Percentiles rank a stretch among this genome's conserved stretches.
These are phyloP conservation scores for Coendou prehensilis DNA, from an alignment of 2,797 vertebrate species.

Conservation along the genomic window DNA sequence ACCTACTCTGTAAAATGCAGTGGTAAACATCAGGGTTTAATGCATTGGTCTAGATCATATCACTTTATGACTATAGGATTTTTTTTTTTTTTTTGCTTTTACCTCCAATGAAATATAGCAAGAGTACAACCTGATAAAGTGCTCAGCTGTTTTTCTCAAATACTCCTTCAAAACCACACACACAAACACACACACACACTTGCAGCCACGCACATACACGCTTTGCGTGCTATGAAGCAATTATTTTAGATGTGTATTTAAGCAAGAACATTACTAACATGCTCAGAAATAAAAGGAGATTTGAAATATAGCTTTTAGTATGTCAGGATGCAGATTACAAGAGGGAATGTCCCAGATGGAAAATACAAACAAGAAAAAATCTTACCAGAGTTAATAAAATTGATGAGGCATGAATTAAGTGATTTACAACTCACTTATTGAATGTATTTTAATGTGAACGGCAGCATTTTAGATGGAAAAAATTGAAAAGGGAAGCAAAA, in stretches of 20 bases:
- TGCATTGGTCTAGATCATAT: conserved; percentile 76
- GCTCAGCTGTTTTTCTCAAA: conserved; percentile 57
- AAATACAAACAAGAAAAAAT: neutral
- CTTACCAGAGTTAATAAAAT: conserved; percentile 29
- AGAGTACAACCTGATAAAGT: conserved; percentile 40
- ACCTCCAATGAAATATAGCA: conserved; percentile 71
- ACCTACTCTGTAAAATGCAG: conserved; percentile 75
- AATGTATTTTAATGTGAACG: neutral
- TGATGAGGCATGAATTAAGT: neutral
- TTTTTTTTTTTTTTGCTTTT: conserved; percentile 58
- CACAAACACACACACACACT: neutral
- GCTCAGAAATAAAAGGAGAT: neutral
- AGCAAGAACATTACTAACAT: conserved; percentile 25
- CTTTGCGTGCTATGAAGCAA: neutral
- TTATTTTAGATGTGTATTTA: conserved; percentile 44
- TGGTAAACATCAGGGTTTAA: conserved; percentile 81
- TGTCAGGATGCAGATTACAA: neutral
- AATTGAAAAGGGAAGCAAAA: neutral
- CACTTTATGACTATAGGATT: conserved; percentile 78
- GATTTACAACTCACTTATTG: neutral
- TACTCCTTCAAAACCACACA: conserved; percentile 9
- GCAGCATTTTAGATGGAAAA: neutral
- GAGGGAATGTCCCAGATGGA: neutral
- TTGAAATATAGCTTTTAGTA: conserved; percentile 1
- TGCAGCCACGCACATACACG: neutral